phyloP scores from a whole-genome alignment of 2,113 vertebrate genomes.

The Trogon surrucura region DNA sequence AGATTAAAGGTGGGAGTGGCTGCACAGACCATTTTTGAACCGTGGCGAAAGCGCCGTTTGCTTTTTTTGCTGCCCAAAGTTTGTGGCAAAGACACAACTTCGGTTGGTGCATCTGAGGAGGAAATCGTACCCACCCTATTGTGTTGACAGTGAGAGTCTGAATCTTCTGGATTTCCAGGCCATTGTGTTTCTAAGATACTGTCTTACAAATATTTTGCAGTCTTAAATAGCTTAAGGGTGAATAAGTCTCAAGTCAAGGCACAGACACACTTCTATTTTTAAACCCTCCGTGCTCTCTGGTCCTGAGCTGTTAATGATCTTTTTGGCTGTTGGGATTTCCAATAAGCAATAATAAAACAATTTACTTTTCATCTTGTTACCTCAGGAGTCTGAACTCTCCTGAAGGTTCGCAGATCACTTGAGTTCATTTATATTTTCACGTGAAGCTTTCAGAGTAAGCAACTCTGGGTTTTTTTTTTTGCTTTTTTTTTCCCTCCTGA shows the following conservation, averaged over 20 bases:
- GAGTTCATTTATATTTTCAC: background rate
- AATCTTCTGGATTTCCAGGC: conserved; percentile 44
- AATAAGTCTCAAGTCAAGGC: conserved; percentile 57
- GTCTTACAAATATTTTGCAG: conserved; percentile 62
- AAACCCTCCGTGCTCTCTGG: background rate
- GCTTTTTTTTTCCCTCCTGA: background rate
- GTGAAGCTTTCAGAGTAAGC: background rate
- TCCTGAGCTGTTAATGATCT: conserved; percentile 22
- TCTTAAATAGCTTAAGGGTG: conserved; percentile 61
- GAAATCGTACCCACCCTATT: background rate
- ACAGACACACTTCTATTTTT: conserved; percentile 54
- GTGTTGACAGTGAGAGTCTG: background rate
- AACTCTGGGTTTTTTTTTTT: background rate
- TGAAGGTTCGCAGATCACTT: background rate
- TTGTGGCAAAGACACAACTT: background rate
- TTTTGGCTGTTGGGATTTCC: conserved; percentile 23
- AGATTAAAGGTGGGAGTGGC: background rate
- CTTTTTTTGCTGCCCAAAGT: background rate
- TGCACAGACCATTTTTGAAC: background rate
- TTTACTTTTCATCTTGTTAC: background rate
- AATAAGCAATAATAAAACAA: background rate
- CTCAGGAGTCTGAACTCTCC: background rate
- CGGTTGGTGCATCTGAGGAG: background rate
- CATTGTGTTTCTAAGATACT: conserved; percentile 68
- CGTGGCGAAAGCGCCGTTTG: background rate